These are phyloP conservation scores for Brachionus calyciflorus DNA, from an alignment of 1,140 invertebrate genomes.

Conservation along the genomic window DNA sequence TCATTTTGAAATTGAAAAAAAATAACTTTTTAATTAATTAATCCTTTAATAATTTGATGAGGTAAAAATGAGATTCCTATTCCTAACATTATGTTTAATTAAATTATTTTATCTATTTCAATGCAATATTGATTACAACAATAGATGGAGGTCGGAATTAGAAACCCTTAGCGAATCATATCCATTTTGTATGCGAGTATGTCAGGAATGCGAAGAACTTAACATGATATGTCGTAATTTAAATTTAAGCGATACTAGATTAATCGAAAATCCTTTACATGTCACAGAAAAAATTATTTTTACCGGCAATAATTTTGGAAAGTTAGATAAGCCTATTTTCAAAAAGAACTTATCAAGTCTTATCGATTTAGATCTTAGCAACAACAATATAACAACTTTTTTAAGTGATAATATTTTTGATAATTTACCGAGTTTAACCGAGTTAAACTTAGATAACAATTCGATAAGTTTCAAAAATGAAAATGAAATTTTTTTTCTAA, in stretches of 20 bases:
- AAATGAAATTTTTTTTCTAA: neutral
- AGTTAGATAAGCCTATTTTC: neutral
- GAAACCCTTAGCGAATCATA: neutral
- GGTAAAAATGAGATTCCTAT: too few relatives aligned
- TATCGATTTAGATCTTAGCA: neutral
- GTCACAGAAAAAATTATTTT: neutral
- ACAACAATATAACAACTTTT: neutral
- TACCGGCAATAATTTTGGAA: neutral
- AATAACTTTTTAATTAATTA: too few relatives aligned
- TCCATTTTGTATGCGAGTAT: neutral
- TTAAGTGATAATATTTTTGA: neutral
- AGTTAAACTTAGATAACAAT: slow-evolving; percentile 17
- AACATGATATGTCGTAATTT: neutral
- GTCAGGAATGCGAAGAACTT: neutral
- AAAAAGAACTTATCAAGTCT: neutral
- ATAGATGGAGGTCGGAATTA: neutral
- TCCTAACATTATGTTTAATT: too few relatives aligned
- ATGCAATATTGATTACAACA: too few relatives aligned
- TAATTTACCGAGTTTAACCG: neutral
- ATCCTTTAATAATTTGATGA: too few relatives aligned
- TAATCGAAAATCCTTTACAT: neutral
- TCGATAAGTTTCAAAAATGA: neutral
- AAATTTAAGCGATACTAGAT: neutral
- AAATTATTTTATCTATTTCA: too few relatives aligned
- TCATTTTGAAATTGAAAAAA: too few relatives aligned